A percentile compares a stretch with the other conserved stretches of the same genome.
Conservation (phyloP, 2,888 invertebrate genomes). For the Drosophila neotestacea region DNA sequence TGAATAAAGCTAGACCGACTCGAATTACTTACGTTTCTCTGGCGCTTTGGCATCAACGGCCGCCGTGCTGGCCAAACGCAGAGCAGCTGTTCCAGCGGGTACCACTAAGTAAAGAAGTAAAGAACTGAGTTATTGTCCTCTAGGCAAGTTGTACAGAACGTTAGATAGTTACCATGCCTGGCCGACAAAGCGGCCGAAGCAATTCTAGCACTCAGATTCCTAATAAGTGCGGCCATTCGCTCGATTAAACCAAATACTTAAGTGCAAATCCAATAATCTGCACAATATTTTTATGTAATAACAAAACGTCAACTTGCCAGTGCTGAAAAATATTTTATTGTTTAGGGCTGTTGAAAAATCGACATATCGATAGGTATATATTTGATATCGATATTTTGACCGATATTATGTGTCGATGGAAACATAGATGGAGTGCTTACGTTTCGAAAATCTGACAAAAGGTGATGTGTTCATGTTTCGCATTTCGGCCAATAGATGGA, state of each 20-base stretch:
- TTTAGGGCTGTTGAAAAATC: not conserved
- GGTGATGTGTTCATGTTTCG: too few species aligned
- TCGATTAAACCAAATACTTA: slow-evolving; percentile 37
- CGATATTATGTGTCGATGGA: too few species aligned
- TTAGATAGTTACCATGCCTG: slow-evolving; percentile 76
- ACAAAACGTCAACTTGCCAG: slow-evolving; percentile 63
- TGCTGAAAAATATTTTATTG: slow-evolving; percentile 28
- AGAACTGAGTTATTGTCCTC: slow-evolving; percentile 7
- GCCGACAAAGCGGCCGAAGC: slow-evolving; percentile 70
- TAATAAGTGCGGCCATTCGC: slow-evolving; percentile 83
- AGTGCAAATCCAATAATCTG: slow-evolving; percentile 54
- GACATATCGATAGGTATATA: too few species aligned
- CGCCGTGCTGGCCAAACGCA: slow-evolving; percentile 77
- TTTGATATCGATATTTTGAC: too few species aligned
- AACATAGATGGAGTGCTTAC: too few species aligned
- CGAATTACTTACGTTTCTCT: slow-evolving; percentile 79
- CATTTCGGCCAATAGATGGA: too few species aligned
- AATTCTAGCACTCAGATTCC: slow-evolving; percentile 80
- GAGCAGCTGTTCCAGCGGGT: slow-evolving; percentile 62
- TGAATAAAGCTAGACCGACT: not conserved
- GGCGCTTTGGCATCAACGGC: slow-evolving; percentile 69
- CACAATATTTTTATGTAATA: slow-evolving; percentile 74
- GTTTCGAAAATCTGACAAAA: too few species aligned
- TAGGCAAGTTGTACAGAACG: not conserved
- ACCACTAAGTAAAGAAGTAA: slow-evolving; percentile 48